Evolutionary conservation across 1,140 invertebrate species (phyloP).

Genomic region (Drosophila pandora): DNA sequence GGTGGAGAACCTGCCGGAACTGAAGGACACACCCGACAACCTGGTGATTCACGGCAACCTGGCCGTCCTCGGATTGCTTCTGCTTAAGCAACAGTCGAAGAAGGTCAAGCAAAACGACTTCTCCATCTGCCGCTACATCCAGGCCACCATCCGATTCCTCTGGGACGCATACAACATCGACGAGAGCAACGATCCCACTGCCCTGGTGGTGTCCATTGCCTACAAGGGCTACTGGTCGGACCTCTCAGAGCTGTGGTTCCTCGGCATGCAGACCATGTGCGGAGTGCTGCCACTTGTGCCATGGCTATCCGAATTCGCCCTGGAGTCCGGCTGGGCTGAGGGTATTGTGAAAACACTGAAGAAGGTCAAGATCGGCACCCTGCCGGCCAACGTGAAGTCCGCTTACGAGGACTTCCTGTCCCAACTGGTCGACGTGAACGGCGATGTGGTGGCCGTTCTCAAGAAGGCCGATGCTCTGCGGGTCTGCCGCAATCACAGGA

Average conservation of each 20-base stretch:
- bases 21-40: slow-evolving; percentile 93
- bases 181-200: slow-evolving; percentile 91
- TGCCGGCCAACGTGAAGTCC: slow-evolving; percentile 92
- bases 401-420: slow-evolving; percentile 95
- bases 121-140: slow-evolving; percentile 93
- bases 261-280: slow-evolving; percentile 96
- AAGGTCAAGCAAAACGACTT: slow-evolving; percentile 94
- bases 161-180: slow-evolving; percentile 96
- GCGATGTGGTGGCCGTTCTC: slow-evolving; percentile 89
- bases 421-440: slow-evolving; percentile 92
- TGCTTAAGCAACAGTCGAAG: slow-evolving; percentile 92
- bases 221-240: slow-evolving; percentile 95
- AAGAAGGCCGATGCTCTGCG: slow-evolving; percentile 92
- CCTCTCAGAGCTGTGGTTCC: slow-evolving; percentile 95
- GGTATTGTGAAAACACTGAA: slow-evolving; percentile 92
- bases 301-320: slow-evolving; percentile 95
- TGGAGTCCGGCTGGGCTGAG: slow-evolving; percentile 96
- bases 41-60: slow-evolving; percentile 93
- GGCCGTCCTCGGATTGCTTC: slow-evolving; percentile 91
- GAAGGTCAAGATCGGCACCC: slow-evolving; percentile 91
- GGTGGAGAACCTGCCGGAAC: slow-evolving; percentile 92
- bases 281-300: slow-evolving; percentile 91
- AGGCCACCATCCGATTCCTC: slow-evolving; percentile 93
- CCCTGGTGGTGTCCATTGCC: slow-evolving; percentile 91
- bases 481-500: slow-evolving; percentile 92